phyloP scores from a whole-genome alignment of 1,140 invertebrate species.

The Zaprionus africanus region DNA sequence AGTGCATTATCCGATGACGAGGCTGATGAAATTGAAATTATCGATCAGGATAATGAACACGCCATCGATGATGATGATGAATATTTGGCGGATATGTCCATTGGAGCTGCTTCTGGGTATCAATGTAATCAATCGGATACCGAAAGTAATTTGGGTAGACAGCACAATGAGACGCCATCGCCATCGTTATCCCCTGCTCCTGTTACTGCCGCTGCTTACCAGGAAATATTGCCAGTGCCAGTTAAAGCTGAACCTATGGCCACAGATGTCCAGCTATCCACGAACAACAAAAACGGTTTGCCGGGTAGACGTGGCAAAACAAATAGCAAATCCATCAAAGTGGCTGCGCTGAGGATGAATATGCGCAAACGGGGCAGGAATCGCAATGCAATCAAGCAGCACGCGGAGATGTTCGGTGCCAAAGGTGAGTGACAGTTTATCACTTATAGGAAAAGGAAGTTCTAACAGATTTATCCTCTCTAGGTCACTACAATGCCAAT shows the following conservation, averaged over 20 bases:
- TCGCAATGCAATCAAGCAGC: conserved; percentile 59
- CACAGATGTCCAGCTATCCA: conserved; percentile 8
- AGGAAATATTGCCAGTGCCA: conserved; percentile 6
- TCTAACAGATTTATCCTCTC: not conserved
- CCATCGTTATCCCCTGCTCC: conserved; percentile 28
- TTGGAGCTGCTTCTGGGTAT: conserved; percentile 12
- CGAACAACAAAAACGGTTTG: conserved; percentile 25
- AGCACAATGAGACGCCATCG: conserved; percentile 41
- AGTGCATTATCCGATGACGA: conserved; percentile 77
- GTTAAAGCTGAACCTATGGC: conserved; percentile 5
- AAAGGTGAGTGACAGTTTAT: conserved; percentile 46
- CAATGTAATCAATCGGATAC: conserved; percentile 72
- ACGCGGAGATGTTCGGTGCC: conserved; percentile 71
- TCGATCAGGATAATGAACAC: conserved; percentile 68
- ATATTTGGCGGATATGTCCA: conserved; percentile 16
- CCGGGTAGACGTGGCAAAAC: conserved; percentile 43
- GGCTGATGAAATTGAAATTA: conserved; percentile 72
- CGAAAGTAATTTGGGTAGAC: conserved; percentile 70
- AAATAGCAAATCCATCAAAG: conserved; percentile 44
- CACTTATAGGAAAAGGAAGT: no score
- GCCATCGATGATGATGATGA: conserved; percentile 30
- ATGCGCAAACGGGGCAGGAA: conserved; percentile 64
- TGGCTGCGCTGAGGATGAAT: conserved; percentile 65
- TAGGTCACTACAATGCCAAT: conserved; percentile 59
- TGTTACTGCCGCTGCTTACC: no score